These are phyloP conservation scores for Coregonus clupeaformis DNA, from an alignment of 2,113 vertebrate genomes.

Conservation along the genomic window DNA sequence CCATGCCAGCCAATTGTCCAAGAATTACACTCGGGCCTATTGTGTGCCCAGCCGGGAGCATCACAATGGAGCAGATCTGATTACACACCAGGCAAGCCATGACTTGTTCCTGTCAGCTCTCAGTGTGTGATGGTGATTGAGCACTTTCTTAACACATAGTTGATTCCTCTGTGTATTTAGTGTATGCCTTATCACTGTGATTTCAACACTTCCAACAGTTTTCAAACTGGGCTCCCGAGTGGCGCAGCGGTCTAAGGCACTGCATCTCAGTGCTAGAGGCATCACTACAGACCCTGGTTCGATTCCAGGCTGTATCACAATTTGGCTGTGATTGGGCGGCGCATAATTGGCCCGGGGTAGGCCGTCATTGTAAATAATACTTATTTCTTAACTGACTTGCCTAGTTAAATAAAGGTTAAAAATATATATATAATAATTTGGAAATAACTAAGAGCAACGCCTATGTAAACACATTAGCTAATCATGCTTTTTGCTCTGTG, in stretches of 20 bases:
- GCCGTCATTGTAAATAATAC: too few species aligned
- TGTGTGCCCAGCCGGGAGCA: not conserved
- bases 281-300: too few species aligned
- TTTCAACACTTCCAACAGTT: conserved; percentile 6
- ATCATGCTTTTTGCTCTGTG: not conserved
- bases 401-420: too few species aligned
- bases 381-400: too few species aligned
- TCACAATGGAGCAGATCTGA: conserved; percentile 52
- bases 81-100: conserved; percentile 56
- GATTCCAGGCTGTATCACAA: too few species aligned
- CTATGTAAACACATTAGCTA: not conserved
- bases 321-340: too few species aligned
- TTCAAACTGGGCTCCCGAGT: too few species aligned
- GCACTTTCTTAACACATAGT: conserved; percentile 25
- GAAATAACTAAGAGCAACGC: conserved; percentile 1
- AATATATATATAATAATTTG: too few species aligned
- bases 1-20: not conserved
- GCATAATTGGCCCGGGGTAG: too few species aligned
- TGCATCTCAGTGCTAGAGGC: too few species aligned
- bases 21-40: conserved; percentile 6
- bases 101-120: conserved; percentile 58
- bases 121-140: conserved; percentile 37
- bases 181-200: conserved; percentile 7
- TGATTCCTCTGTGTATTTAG: conserved; percentile 20
- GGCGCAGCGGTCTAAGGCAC: too few species aligned